These are phyloP conservation scores for Neogale vison DNA, from an alignment of 2,113 vertebrate species.

Conservation along the genomic window DNA sequence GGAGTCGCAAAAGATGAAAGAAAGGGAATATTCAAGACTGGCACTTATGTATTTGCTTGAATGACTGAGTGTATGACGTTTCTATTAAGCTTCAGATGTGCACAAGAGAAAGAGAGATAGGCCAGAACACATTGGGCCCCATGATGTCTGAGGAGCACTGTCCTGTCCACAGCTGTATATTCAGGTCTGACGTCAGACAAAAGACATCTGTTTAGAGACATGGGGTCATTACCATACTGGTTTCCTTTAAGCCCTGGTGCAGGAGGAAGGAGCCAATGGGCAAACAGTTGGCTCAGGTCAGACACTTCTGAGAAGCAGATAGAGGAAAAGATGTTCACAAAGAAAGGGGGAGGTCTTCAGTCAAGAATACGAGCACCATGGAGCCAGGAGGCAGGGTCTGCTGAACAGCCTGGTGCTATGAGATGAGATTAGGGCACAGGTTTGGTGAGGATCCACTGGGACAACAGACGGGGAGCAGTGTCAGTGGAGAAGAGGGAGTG, in stretches of 20 bases:
- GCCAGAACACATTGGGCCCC: background rate
- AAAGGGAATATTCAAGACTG: background rate
- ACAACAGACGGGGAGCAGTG: background rate
- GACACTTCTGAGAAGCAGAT: background rate
- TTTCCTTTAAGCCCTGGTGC: background rate
- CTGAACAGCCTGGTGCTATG: background rate
- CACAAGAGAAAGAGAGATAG: background rate
- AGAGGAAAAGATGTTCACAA: background rate
- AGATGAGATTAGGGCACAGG: background rate
- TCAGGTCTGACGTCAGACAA: background rate
- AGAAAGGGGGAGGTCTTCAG: background rate
- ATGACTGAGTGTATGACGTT: background rate
- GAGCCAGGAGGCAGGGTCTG: background rate
- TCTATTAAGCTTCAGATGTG: background rate
- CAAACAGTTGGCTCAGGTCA: background rate
- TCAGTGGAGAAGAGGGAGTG: background rate
- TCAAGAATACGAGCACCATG: background rate
- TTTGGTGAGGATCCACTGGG: no score
- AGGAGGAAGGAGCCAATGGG: background rate
- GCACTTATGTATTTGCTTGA: background rate
- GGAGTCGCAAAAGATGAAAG: background rate
- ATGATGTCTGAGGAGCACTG: background rate
- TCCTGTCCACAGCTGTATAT: no score
- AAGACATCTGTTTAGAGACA: background rate
- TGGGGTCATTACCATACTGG: no score